These are phyloP conservation scores for Brachyhypopomus gauderio DNA, from an alignment of 2,113 vertebrate species.

Conservation along the genomic window DNA sequence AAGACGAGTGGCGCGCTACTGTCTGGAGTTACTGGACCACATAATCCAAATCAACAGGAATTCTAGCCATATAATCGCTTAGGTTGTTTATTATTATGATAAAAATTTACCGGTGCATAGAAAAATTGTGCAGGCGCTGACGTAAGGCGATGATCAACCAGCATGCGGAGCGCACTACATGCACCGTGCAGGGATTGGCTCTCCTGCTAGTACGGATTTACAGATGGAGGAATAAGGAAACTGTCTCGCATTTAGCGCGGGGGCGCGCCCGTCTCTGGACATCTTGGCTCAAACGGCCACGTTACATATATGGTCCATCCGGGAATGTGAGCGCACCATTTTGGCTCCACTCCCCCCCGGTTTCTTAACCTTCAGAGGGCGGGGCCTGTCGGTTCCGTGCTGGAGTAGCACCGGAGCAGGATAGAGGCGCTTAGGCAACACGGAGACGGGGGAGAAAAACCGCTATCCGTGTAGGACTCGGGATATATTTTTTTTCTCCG, in stretches of 20 bases:
- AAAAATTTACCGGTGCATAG: slow-evolving; percentile 37
- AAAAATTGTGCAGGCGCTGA: slow-evolving; percentile 62
- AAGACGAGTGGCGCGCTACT: background rate
- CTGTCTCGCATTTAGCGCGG: slow-evolving; percentile 55
- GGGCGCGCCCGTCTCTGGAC: slow-evolving; percentile 51
- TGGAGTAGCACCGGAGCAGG: slow-evolving; percentile 68
- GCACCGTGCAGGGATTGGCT: slow-evolving; percentile 29
- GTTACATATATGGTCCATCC: background rate
- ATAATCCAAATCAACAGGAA: background rate
- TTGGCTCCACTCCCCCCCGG: slow-evolving; percentile 63
- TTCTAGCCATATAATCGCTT: background rate
- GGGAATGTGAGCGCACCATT: slow-evolving; percentile 58
- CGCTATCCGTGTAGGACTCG: slow-evolving; percentile 46
- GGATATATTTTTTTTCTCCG: slow-evolving; percentile 28
- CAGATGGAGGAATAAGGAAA: slow-evolving; percentile 61
- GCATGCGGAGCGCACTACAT: background rate
- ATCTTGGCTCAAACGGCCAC: slow-evolving; percentile 69
- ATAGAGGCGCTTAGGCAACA: slow-evolving; percentile 63
- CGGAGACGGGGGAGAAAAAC: slow-evolving; percentile 55
- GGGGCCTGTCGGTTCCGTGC: slow-evolving; percentile 72
- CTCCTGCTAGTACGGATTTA: slow-evolving; percentile 26
- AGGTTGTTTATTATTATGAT: background rate
- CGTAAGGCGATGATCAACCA: slow-evolving; percentile 68
- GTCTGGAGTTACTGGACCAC: background rate
- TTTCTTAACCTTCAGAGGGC: slow-evolving; percentile 70